Evolutionary conservation across 1,140 invertebrate genomes (phyloP), one percentile per base, ranked within the genome.

Genomic region (Formica selysi): DNA sequence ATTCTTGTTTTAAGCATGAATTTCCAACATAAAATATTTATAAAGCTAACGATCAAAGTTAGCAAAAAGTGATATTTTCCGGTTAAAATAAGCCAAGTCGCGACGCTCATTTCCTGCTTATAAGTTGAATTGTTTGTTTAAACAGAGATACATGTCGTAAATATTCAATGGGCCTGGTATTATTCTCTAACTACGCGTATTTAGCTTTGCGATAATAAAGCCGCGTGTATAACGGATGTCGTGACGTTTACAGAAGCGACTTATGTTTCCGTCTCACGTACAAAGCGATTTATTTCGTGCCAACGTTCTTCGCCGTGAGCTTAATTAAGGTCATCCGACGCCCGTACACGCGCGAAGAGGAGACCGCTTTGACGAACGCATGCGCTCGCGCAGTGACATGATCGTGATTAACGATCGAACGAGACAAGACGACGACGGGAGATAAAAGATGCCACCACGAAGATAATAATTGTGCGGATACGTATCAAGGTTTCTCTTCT

Each of bases 321-420:
- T 87, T 88, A 89, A 89, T 89, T 89, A 89, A 88, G 87, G 86
- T 85, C 87, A 85, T 85, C 86, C 51, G 62, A 85, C 70, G 61
- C 59, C 19, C 68, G 13, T 61, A 48, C 38, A 36, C 68, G 41
- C 54, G 68, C 79, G 36, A 68, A 79, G 62, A 74, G 29, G 54
- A 74, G 54, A 41, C 51, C 29, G 54, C 68, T 83, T 83, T 73
- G 79, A 81, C 79, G 67, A 32, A 83, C 68, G 79, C 38, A 74
- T 57, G 51, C 79, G 41, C 36, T 36, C 86, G 68, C 26, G 32
- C 76, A 29, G 67, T 71, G 86, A 89, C 80, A 48, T 48, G 68
- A 29, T 61, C 57, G 19, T 88, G 87, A 89, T 89, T 87, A 88
- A 89, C 87, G 19, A 54, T 57, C 51, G 38, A 59, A 65, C n/a